Conservation (phyloP, 2,888 invertebrate genomes). For the Synanthedon formicaeformis region DNA sequence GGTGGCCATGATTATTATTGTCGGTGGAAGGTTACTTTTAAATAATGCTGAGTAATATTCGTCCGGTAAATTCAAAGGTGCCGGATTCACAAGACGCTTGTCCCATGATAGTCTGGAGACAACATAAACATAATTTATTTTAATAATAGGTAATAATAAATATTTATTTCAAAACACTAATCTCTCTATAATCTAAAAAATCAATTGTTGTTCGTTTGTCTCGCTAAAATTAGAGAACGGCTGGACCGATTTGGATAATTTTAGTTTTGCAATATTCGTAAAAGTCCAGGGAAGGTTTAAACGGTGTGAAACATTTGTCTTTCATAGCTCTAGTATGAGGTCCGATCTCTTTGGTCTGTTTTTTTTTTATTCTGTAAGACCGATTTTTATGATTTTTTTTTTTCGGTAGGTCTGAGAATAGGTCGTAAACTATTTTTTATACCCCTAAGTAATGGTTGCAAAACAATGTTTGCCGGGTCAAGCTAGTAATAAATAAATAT, state of each 20-base stretch:
- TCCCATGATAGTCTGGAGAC: conserved; percentile 48
- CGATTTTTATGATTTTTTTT: too few relatives aligned
- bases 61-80: conserved; percentile 28
- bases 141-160: neutral
- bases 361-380: too few relatives aligned
- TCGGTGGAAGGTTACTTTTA: conserved; percentile 28
- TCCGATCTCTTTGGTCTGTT: too few relatives aligned
- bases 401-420: too few relatives aligned
- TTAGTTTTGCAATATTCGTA: conserved; percentile 5
- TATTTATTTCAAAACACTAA: neutral
- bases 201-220: too few relatives aligned
- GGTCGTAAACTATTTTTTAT: too few relatives aligned
- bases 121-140: neutral
- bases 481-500: too few relatives aligned
- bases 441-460: too few relatives aligned
- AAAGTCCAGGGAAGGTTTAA: neutral
- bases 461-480: too few relatives aligned
- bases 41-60: conserved; percentile 35
- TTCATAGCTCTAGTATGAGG: too few relatives aligned
- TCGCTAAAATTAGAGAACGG: conserved; percentile 7
- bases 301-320: too few relatives aligned
- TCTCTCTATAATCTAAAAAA: too few relatives aligned
- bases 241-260: conserved; percentile 6
- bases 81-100: conserved; percentile 23
- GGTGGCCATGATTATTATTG: conserved; percentile 28